phyloP scores from a whole-genome alignment of 2,888 invertebrate species.

The Drosophila neonasuta region DNA sequence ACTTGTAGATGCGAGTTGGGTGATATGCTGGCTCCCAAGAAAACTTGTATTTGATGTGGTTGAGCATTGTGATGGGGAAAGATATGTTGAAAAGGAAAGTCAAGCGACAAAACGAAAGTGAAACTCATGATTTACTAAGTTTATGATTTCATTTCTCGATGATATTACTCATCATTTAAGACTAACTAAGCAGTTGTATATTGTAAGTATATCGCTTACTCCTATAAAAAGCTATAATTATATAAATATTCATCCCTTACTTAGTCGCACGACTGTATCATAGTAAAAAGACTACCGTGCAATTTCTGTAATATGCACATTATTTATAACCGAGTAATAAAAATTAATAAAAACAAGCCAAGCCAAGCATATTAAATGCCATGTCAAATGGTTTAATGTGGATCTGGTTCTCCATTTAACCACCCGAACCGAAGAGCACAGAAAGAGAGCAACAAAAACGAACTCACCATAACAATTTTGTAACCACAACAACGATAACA shows the following conservation, averaged over 20 bases:
- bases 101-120: neutral
- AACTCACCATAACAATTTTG: constrained; percentile 62
- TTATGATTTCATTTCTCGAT: too few relatives aligned
- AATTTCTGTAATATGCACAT: constrained; percentile 11
- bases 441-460: constrained; percentile 18
- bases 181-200: too few relatives aligned
- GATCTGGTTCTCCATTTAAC: constrained; percentile 45
- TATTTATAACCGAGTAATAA: constrained; percentile 43
- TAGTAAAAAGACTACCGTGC: constrained; percentile 1
- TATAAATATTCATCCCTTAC: neutral
- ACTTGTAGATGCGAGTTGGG: constrained; percentile 51
- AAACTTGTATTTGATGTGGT: neutral
- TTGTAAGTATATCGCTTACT: too few relatives aligned
- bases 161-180: too few relatives aligned
- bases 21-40: constrained; percentile 27
- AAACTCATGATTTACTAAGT: neutral
- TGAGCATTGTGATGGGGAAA: neutral
- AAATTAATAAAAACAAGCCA: constrained; percentile 52
- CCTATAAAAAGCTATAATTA: too few relatives aligned
- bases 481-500: constrained; percentile 69
- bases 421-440: constrained; percentile 42
- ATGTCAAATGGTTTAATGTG: constrained; percentile 75
- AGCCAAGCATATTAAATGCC: constrained; percentile 69
- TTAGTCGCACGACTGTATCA: neutral
- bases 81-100: constrained; percentile 4